Evolutionary conservation across 1,140 invertebrate genomes (phyloP), one percentile per base, ranked within the genome.

Genomic region (Neodiprion virginianus): DNA sequence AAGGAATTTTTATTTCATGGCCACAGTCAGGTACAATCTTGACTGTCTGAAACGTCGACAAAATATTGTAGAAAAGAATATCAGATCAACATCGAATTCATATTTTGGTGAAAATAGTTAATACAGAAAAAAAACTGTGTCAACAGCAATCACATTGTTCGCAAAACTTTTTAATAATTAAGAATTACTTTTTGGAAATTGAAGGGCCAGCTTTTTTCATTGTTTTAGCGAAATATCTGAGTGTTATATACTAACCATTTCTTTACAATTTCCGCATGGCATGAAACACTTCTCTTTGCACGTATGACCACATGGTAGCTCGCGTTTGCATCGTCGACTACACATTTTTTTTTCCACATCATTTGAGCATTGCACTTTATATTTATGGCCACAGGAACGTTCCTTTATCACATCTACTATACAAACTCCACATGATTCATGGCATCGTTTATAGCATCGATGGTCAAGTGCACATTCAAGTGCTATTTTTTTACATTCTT

Each of bases 361-460:
- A 28, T 48, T 28, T 21, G 17, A 67, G 68, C 80, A 81, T 7
- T 50, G n/a, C 23, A 80, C 68, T 76, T 70, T 9, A 67, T 11
- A 75, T 75, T 91, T 90, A 65, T 86, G 84, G 77, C 90, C 90
- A 21, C 73, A 81, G 2, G 81, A 81, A 50, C 89, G 83, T 14
- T 81, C 81, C 77, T 90, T 91, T 11, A 72, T 68, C n/a, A 90
- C 87, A 40, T 69, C 61, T 10, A 90, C 82, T 14, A 79, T 73
- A 79, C 91, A 92, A 5, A 78, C 12, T n/a, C 84, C 84, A 81
- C 91, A 92, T n/a, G 82, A 78, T 77, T 91, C 87, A 75, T 82
- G 83, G 75, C 91, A 92, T 10, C 73, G 65, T 78, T 86, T 89
- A 0, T 75, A 68, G 72, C 91, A 92, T 47, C 76, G 78, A 75